A percentile compares a stretch with the other conserved stretches of the same genome.
Evolutionary conservation across 1,140 invertebrate genomes (phyloP).

Genomic region (Oedothorax gibbosus): DNA sequence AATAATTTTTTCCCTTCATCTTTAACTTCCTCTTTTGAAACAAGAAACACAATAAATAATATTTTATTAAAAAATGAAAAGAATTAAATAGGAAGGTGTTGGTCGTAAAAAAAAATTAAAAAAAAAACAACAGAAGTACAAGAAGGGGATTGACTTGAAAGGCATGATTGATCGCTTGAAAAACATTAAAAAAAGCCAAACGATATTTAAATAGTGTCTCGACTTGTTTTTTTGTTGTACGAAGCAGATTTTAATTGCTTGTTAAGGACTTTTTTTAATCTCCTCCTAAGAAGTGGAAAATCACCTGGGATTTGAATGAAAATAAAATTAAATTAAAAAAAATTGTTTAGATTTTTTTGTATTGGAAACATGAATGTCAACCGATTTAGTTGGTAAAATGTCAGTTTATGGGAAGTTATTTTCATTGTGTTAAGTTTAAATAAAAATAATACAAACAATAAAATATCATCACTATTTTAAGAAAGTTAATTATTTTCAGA

Average conservation of each 20-base stretch:
- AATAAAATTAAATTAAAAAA: constrained; percentile 20
- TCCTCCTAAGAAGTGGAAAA: background rate
- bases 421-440: too few species aligned
- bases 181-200: background rate
- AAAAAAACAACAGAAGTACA: background rate
- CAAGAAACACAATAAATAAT: background rate
- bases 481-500: too few species aligned
- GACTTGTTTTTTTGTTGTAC: background rate
- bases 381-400: too few species aligned
- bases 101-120: background rate
- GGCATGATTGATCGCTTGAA: constrained; percentile 11
- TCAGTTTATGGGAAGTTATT: too few species aligned
- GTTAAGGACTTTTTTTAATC: constrained; percentile 7
- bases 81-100: too few species aligned
- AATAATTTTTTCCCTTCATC: background rate
- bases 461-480: too few species aligned
- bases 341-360: background rate
- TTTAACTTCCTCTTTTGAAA: background rate
- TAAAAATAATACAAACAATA: too few species aligned
- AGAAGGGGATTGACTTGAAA: background rate
- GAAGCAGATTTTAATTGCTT: constrained; percentile 35
- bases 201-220: background rate
- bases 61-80: background rate
- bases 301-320: background rate
- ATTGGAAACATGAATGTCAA: too few species aligned